Evolutionary conservation across 2,113 vertebrate genomes (phyloP).

Genomic region (Eira barbara): DNA sequence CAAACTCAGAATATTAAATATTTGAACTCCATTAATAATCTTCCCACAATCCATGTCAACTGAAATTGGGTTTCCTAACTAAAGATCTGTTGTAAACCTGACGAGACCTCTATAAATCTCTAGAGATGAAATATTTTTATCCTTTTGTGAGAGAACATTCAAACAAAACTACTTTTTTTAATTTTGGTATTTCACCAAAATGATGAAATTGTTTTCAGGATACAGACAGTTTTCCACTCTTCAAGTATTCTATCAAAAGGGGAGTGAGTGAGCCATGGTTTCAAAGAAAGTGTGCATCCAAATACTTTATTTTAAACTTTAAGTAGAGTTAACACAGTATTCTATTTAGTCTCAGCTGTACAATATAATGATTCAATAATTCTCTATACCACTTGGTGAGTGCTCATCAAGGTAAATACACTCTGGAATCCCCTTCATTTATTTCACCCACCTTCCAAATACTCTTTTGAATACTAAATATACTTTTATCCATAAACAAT

Average conservation of each 20-base stretch:
- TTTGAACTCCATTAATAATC: neutral
- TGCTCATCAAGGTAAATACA: neutral
- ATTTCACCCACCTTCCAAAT: neutral
- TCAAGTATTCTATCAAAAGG: neutral
- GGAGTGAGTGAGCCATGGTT: neutral
- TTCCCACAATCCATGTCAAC: neutral
- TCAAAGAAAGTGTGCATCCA: neutral
- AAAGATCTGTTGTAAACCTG: neutral
- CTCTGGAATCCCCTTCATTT: neutral
- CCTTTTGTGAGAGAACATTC: neutral
- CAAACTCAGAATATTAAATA: constrained; percentile 30
- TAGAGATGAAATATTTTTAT: neutral
- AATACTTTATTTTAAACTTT: neutral
- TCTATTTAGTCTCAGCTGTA: neutral
- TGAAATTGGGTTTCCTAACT: neutral
- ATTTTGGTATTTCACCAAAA: neutral
- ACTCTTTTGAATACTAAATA: neutral
- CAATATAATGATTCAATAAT: neutral
- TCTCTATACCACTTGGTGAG: neutral
- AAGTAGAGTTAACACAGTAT: neutral
- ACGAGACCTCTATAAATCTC: neutral
- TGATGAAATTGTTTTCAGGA: neutral
- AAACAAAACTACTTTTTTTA: neutral
- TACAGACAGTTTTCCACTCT: neutral
- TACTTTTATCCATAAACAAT: neutral